Percentiles rank a stretch among this genome's conserved stretches.
Evolutionary conservation across 2,113 vertebrate species (phyloP).

Genomic region (Tragulus kanchil): DNA sequence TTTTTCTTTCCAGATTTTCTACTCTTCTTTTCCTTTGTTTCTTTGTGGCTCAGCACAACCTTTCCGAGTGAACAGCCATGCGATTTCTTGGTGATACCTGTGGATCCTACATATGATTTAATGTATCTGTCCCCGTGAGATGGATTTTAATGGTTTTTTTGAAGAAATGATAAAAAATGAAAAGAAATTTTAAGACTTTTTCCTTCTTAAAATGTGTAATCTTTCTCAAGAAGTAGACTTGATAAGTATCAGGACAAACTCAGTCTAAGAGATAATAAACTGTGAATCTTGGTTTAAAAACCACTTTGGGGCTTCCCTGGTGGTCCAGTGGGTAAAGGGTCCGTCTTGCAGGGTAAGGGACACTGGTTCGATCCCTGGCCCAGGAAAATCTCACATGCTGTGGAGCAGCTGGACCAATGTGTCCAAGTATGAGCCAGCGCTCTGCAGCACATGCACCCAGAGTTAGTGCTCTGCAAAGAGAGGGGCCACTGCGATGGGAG

Average conservation of each 20-base stretch:
- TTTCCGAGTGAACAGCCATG: background rate
- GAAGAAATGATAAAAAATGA: background rate
- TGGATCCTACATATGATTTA: background rate
- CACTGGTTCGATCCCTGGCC: too few relatives aligned
- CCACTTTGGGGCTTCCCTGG: too few relatives aligned
- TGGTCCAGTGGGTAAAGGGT: too few relatives aligned
- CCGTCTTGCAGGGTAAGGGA: too few relatives aligned
- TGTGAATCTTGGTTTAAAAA: background rate
- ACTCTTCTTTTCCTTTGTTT: background rate
- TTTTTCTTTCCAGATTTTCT: slow-evolving; percentile 11
- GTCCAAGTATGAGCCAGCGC: too few relatives aligned
- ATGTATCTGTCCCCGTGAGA: accelerated
- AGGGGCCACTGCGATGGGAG: too few relatives aligned
- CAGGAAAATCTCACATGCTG: too few relatives aligned
- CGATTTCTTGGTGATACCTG: background rate
- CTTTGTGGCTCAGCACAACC: background rate
- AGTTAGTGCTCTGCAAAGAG: too few relatives aligned
- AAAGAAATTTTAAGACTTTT: background rate
- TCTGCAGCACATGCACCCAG: too few relatives aligned
- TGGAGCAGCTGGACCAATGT: too few relatives aligned
- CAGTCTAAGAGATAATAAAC: slow-evolving; percentile 14
- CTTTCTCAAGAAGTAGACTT: background rate
- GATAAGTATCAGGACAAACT: background rate
- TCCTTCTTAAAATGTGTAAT: background rate
- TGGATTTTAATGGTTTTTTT: background rate